These are phyloP conservation scores for Tolmerus cingulatus DNA, from an alignment of 2,888 invertebrate genomes.

Conservation along the genomic window DNA sequence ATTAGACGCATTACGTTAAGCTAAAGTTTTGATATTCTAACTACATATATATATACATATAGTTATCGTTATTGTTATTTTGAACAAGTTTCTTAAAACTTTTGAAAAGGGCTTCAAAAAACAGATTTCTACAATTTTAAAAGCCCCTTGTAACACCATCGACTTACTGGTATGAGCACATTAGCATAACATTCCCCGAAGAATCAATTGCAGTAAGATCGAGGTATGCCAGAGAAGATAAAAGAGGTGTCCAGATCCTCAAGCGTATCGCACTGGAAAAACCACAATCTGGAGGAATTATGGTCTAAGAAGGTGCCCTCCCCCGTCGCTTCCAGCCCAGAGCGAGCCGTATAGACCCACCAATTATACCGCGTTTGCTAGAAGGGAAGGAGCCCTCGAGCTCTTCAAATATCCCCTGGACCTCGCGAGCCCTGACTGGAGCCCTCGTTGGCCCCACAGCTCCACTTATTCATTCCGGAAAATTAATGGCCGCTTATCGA, in stretches of 20 bases:
- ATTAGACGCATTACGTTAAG: no score
- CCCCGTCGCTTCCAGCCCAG: neutral
- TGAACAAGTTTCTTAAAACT: no score
- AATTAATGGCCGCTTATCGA: neutral
- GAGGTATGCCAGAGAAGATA: neutral
- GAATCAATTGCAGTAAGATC: neutral
- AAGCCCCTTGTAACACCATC: neutral
- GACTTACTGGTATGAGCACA: neutral
- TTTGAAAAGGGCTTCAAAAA: no score
- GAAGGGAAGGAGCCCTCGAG: neutral
- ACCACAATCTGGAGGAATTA: neutral
- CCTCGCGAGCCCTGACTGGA: neutral
- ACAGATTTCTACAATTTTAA: no score
- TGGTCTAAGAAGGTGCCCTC: neutral
- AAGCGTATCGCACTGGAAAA: neutral
- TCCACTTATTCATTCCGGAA: neutral
- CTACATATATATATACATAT: no score
- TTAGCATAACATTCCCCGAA: neutral
- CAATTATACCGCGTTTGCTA: neutral
- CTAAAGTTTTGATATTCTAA: no score
- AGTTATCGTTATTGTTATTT: no score
- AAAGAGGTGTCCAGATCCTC: neutral
- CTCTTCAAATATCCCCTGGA: neutral
- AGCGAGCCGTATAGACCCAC: neutral
- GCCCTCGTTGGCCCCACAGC: neutral